Conservation (phyloP, 2,113 vertebrate genomes). For the Emydocephalus ijimae region DNA sequence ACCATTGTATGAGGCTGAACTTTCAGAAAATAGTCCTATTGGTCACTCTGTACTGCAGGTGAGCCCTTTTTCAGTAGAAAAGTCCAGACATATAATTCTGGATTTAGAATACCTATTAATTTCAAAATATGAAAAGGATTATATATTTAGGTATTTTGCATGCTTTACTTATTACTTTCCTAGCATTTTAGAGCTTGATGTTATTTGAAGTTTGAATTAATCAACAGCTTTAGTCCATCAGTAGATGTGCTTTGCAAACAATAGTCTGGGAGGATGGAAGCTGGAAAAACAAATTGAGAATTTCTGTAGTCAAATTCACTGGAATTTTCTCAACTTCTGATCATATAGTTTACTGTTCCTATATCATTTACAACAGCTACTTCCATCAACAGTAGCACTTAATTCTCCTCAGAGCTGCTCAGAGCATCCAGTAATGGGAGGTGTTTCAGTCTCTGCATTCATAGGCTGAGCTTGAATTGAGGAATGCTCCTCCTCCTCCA, state of each 20-base stretch:
- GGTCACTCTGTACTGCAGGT: conserved; percentile 96
- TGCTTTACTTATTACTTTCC: not conserved
- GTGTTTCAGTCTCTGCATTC: no score
- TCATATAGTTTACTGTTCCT: not conserved
- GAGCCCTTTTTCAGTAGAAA: conserved; percentile 41
- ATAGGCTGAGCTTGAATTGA: no score
- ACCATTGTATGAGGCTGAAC: conserved; percentile 83
- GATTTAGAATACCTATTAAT: not conserved
- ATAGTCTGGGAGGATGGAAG: rapidly evolving
- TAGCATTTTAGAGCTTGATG: not conserved
- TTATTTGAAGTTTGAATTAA: not conserved
- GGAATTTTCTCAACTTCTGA: not conserved
- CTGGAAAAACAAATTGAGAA: not conserved
- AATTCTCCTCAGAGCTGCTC: not conserved
- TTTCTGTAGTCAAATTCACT: not conserved
- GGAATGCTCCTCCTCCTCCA: no score
- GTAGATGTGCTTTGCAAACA: not conserved
- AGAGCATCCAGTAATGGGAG: no score
- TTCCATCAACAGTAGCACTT: not conserved
- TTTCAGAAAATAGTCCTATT: conserved; percentile 88
- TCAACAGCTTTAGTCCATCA: not conserved
- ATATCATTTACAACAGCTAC: not conserved
- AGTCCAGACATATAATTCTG: not conserved
- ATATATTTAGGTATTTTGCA: not conserved
- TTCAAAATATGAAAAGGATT: conserved; percentile 7